phyloP scores from a whole-genome alignment of 1,140 invertebrate species.

The Calliopsis andreniformis region DNA sequence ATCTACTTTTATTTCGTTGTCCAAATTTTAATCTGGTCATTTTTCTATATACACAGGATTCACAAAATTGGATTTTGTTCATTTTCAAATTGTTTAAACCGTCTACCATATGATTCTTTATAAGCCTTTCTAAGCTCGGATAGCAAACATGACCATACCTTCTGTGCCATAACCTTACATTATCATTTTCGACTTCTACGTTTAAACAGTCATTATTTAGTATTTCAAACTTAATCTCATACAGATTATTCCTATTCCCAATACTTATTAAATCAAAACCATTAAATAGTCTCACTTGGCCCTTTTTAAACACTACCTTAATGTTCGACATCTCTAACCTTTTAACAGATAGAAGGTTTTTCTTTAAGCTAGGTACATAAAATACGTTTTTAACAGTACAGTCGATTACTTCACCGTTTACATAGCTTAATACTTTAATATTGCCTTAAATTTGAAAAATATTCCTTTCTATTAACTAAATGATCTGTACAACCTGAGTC shows the following conservation, averaged over 20 bases:
- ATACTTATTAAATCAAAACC: not conserved
- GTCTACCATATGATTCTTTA: not conserved
- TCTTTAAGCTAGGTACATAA: constrained; percentile 24
- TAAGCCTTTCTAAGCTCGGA: not conserved
- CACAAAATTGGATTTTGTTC: not conserved
- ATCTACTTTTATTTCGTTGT: not conserved
- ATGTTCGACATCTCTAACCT: constrained; percentile 52
- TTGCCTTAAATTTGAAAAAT: constrained; percentile 63
- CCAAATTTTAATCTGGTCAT: not conserved
- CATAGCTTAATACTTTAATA: constrained; percentile 46
- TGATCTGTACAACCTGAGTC: constrained; percentile 70
- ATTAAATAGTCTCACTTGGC: constrained; percentile 11
- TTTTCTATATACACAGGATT: not conserved
- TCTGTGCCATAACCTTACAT: constrained; percentile 22
- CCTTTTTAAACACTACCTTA: constrained; percentile 56
- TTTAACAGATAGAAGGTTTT: constrained; percentile 54
- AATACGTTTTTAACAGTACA: constrained; percentile 37
- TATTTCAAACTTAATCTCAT: constrained; percentile 12
- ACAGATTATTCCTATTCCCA: constrained; percentile 1
- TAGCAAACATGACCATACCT: constrained; percentile 19
- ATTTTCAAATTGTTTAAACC: not conserved
- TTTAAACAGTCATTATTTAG: constrained; percentile 7
- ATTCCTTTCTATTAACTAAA: constrained; percentile 63
- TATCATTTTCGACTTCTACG: constrained; percentile 46
- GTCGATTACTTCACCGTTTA: not conserved